These are phyloP conservation scores for Naja naja DNA, from an alignment of 2,113 vertebrate species.

Conservation along the genomic window DNA sequence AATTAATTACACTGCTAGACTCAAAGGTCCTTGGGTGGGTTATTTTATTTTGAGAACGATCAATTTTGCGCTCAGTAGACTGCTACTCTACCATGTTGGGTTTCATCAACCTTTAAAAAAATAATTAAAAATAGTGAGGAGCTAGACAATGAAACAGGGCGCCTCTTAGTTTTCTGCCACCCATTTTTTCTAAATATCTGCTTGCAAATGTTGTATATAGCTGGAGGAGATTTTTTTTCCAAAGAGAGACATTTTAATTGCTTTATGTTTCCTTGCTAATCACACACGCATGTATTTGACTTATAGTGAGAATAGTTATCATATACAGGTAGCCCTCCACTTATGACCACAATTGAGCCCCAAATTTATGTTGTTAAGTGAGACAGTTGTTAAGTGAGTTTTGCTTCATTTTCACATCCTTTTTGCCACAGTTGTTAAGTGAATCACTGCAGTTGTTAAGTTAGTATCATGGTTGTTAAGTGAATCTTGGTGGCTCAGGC, in stretches of 20 bases:
- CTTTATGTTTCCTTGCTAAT: background rate
- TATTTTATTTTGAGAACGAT: background rate
- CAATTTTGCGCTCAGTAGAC: background rate
- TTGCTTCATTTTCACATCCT: too few relatives aligned
- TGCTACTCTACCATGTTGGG: background rate
- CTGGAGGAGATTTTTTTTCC: background rate
- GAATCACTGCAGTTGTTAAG: too few relatives aligned
- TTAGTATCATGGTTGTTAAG: too few relatives aligned
- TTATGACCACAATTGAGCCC: background rate
- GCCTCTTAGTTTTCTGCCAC: background rate
- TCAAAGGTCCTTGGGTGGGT: conserved; percentile 34
- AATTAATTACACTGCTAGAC: conserved; percentile 26
- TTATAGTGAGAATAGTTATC: background rate
- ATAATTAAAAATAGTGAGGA: background rate
- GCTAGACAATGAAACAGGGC: background rate
- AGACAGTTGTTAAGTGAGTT: too few relatives aligned
- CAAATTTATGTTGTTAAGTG: too few relatives aligned
- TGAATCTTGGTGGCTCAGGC: too few relatives aligned
- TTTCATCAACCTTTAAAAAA: background rate
- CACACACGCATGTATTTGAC: background rate
- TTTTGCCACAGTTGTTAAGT: too few relatives aligned
- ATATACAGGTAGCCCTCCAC: background rate
- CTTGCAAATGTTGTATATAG: background rate
- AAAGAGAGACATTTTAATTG: background rate
- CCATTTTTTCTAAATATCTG: background rate